Base-by-base conservation (phyloP, 2,113 vertebrate genomes). In the Hyperopisus bebe region DNA sequence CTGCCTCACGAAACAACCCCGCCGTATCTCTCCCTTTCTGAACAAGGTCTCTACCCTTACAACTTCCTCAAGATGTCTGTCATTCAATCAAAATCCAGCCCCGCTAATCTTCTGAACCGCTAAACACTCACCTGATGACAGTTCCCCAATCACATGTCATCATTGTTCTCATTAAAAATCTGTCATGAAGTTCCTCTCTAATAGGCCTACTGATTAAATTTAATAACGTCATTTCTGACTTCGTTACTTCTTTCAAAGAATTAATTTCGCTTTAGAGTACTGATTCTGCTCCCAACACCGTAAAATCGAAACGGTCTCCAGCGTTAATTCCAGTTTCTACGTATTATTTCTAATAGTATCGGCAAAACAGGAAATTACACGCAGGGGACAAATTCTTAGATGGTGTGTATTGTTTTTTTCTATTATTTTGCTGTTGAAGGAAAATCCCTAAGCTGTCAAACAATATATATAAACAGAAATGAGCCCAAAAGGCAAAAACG, bases 301-400 rank as follows among this genome's bases (percentile, higher is more conserved):
- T 88, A 62, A 88, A 88, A 91, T 8, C 82, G 89, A 92, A 91
- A 90, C 77, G 39, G 13, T 10, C 31, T 8, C 1, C 7, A 51
- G 13, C 90, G 94, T 92, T 93, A 94, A 92, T 95, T 94, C 93
- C 94, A 94, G 92, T 92, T 91, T 92, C 92, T 53, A 13, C 2
- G 15, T 31, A 53, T 24, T 35, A 92, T 53, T 47, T 31, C n/a
- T 91, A 85, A 88, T 80, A 90, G 70, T 50, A 44, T 31, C 74
- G 27, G 10, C 74, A 83, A 17, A 83, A 58, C 6, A 88, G 90
- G 90, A 91, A 92, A 90, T 88, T 88, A 88, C 89, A 88, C 24
- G 11, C 50, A 83, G 89, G 50, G 31, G 70, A 55, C 21, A 47
- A 24, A 50, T 90, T 90, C 27, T 88, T 90, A 66, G 80, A 87